phyloP scores from a whole-genome alignment of 30 jellyfish, hydroid and myxozoan genomes.

The Phacellophora camtschatica region DNA sequence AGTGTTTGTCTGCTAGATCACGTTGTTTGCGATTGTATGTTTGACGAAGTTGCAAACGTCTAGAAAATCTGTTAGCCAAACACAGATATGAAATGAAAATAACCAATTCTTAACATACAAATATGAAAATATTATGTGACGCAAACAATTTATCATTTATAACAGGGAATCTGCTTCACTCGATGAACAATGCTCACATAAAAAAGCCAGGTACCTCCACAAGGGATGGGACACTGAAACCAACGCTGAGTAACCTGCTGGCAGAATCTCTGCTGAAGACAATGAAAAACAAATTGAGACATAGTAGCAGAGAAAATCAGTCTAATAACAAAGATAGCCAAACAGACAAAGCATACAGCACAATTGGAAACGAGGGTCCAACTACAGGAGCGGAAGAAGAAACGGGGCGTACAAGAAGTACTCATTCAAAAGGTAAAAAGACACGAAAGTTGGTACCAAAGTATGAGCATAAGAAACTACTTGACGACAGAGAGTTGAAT shows the following conservation, averaged over 20 bases:
- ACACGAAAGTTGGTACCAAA: not conserved
- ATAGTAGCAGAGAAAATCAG: not conserved
- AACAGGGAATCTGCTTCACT: constrained; percentile 6
- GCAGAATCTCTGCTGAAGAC: constrained; percentile 33
- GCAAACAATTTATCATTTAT: no score
- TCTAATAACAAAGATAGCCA: not conserved
- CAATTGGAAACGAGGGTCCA: constrained; percentile 69
- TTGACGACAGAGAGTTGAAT: constrained; percentile 14
- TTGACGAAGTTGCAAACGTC: no score
- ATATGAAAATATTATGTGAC: no score
- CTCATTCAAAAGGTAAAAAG: constrained; percentile 12
- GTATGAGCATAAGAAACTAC: not conserved
- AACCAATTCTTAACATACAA: no score
- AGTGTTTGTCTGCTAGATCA: no score
- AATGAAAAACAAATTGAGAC: constrained; percentile 34
- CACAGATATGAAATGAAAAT: no score
- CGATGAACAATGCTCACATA: constrained; percentile 17
- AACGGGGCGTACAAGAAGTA: constrained; percentile 38
- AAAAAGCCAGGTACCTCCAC: constrained; percentile 17
- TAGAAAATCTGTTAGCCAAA: no score
- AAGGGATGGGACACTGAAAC: constrained; percentile 7
- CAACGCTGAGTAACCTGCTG: constrained; percentile 26
- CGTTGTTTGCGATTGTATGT: no score
- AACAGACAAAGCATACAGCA: constrained; percentile 45
- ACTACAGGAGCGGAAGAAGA: constrained; percentile 37